Base-by-base conservation (phyloP, 2,113 vertebrate genomes). In the Plecturocebus donacophilus region DNA sequence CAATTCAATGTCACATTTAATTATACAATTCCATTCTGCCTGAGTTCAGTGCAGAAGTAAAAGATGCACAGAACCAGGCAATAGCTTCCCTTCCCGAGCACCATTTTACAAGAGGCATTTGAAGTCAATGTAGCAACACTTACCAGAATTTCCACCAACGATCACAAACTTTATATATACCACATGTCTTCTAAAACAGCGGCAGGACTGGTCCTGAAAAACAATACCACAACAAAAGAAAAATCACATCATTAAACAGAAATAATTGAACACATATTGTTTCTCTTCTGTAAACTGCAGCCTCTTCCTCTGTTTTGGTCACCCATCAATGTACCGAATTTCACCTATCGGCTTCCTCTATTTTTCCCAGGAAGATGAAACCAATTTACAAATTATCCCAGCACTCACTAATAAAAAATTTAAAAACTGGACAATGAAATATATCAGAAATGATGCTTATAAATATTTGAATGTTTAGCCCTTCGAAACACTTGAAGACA, bases 81-180 rank as follows among this genome's bases (percentile, higher is more conserved):
- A n/a, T 0, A 23, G 47, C n/a, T 84, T 49, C 38, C 54, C 10
- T 91, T 56, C 47, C 2, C 8, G 27, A 77, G 35, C 30, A 83
- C 40, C 13, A 45, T 6, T 70, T 91, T 42, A 86, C 8, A 42
- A 68, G 83, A 86, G 16, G 8, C 21, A 52, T 76, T 35, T 96
- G 92, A 80, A 89, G 93, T 86, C 91, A 87, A 91, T 9, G 45
- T 40, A 91, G 52, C 8, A 58, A 68, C 84, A 98, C 98, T 98
- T 98, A 98, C 98, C 98, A 98, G 96, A 97, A 98, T 97, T 94
- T 98, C 95, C 83, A 82, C 97, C 97, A 96, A 96, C 35, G 96
- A 97, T 96, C 94, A 97, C 92, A 98, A 97, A 98, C 97, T 98
- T 98, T 98, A 98, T 98, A 98, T 96, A 97, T 90, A 98, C 98